Percentiles rank a stretch among this genome's conserved stretches.
phyloP scores from a whole-genome alignment of 2,113 vertebrate species.

The Copsychus sechellarum region DNA sequence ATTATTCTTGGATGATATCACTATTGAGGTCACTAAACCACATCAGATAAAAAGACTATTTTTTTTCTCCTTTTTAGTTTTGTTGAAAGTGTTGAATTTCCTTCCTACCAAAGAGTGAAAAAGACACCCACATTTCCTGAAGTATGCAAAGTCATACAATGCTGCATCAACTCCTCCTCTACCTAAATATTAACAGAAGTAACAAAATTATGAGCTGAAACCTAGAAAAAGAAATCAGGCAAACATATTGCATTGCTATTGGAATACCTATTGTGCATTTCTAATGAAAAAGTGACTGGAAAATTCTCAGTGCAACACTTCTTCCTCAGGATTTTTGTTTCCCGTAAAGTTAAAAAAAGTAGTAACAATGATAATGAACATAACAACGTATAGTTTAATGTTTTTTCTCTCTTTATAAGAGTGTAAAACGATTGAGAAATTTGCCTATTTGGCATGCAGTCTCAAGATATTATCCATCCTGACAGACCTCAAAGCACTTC shows the following conservation, averaged over 20 bases:
- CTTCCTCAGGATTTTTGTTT: neutral
- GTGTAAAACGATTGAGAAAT: neutral
- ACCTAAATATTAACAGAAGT: neutral
- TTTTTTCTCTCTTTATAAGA: neutral
- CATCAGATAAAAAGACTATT: neutral
- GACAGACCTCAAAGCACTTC: constrained; percentile 15
- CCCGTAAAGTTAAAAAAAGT: neutral
- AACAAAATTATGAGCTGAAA: neutral
- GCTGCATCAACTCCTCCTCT: neutral
- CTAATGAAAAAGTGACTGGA: neutral
- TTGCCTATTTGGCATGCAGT: neutral
- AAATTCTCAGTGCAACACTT: neutral
- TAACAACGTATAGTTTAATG: neutral
- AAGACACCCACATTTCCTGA: neutral
- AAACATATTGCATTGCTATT: neutral
- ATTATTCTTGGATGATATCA: neutral
- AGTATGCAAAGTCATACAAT: neutral
- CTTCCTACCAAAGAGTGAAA: neutral
- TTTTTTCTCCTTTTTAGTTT: neutral
- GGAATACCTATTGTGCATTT: neutral
- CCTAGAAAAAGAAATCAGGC: fast-evolving
- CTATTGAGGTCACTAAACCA: neutral
- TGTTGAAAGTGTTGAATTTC: neutral
- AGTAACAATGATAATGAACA: neutral
- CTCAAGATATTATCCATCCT: neutral